phyloP scores from a whole-genome alignment of 2,113 vertebrate species.

The Chaetops frenatus region DNA sequence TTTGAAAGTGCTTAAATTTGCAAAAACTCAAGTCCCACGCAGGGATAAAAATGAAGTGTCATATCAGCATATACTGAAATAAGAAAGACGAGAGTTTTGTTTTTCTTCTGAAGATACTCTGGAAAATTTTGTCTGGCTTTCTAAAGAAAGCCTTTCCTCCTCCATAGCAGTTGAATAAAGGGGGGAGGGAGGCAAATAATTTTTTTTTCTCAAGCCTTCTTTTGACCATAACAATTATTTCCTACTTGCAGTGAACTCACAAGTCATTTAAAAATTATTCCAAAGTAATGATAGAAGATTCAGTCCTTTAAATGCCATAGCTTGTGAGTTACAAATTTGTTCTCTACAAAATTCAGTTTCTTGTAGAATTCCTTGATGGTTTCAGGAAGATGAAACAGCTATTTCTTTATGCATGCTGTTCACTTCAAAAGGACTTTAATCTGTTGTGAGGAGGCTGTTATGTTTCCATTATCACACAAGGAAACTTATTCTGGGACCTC shows the following conservation, averaged over 20 bases:
- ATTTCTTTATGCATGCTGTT: conserved; percentile 28
- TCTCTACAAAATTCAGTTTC: neutral
- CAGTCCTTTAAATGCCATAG: neutral
- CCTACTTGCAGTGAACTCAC: neutral
- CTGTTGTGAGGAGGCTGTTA: neutral
- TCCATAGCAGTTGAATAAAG: neutral
- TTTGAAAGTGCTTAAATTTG: conserved; percentile 24
- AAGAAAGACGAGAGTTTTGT: neutral
- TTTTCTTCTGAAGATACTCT: neutral
- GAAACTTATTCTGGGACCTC: conserved; percentile 23
- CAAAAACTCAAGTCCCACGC: neutral
- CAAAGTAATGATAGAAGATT: neutral
- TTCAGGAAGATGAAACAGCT: neutral
- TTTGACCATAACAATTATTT: neutral
- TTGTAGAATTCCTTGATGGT: neutral
- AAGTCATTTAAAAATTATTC: neutral
- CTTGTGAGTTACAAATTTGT: neutral
- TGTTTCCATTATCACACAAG: conserved; percentile 12
- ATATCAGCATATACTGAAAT: neutral
- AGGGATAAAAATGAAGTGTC: conserved; percentile 9
- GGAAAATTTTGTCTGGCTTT: neutral
- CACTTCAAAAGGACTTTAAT: conserved; percentile 40
- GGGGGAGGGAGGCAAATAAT: neutral
- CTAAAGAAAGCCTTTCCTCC: neutral
- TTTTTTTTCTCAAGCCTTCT: neutral